A percentile compares a stretch with the other conserved stretches of the same genome.
Conservation (phyloP, 2,113 vertebrate species). For the Myotis yumanensis region DNA sequence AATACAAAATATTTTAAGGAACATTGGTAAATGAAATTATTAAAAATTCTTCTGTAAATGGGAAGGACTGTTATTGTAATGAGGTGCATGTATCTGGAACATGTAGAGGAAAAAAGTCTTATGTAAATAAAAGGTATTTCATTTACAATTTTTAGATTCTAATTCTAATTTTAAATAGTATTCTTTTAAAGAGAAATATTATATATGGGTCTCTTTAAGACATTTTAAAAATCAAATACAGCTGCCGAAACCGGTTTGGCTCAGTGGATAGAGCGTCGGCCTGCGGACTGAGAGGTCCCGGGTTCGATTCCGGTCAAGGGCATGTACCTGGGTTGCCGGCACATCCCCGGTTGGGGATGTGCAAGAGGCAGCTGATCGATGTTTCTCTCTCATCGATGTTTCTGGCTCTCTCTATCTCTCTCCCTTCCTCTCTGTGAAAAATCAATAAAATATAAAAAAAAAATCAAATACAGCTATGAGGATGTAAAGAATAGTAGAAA, state of each 20-base stretch:
- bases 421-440: no score
- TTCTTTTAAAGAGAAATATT: background rate
- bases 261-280: no score
- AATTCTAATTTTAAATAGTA: background rate
- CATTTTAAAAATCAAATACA: slow-evolving; percentile 8
- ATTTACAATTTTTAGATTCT: background rate
- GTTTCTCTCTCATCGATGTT: no score
- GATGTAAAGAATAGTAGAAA: background rate
- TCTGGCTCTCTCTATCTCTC: no score
- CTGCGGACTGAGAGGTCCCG: no score
- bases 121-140: background rate
- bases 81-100: background rate
- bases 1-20: background rate
- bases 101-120: background rate
- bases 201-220: background rate
- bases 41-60: background rate
- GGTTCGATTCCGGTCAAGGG: no score
- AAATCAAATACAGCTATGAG: background rate
- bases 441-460: no score
- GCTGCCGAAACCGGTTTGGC: no score
- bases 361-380: no score
- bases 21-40: background rate
- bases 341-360: no score
- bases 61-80: background rate
- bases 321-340: no score